Conservation (phyloP, 2,888 invertebrate species). For the Pomacea canaliculata region DNA sequence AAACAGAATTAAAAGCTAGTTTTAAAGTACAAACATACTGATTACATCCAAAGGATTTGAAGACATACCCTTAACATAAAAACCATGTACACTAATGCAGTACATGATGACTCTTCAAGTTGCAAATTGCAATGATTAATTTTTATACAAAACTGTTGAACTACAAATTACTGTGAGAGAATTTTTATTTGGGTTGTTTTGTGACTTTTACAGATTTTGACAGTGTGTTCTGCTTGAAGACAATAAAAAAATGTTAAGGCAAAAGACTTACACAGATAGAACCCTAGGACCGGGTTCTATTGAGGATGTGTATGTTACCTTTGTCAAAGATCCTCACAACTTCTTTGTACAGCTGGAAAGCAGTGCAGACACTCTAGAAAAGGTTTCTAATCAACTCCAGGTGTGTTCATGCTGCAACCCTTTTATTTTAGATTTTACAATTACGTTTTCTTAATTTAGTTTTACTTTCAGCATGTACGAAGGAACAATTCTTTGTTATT, state of each 20-base stretch:
- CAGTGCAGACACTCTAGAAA: conserved; percentile 41
- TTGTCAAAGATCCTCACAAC: conserved; percentile 51
- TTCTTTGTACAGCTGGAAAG: conserved; percentile 54
- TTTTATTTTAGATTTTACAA: too few relatives aligned
- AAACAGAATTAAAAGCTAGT: too few relatives aligned
- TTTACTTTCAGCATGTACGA: neutral
- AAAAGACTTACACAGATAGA: conserved; percentile 6
- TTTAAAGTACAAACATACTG: too few relatives aligned
- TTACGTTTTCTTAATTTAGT: neutral
- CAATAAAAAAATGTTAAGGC: conserved; percentile 10
- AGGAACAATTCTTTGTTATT: neutral
- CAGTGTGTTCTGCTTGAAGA: too few relatives aligned
- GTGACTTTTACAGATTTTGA: neutral
- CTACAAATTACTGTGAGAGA: too few relatives aligned
- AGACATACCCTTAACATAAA: too few relatives aligned
- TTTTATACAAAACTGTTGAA: too few relatives aligned
- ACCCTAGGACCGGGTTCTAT: conserved; percentile 37
- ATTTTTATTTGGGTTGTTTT: neutral
- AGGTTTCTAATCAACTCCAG: conserved; percentile 47
- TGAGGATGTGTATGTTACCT: conserved; percentile 55
- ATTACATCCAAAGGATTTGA: too few relatives aligned
- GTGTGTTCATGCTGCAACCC: conserved; percentile 19
- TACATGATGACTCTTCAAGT: too few relatives aligned
- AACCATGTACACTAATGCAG: too few relatives aligned
- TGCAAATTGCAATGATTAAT: too few relatives aligned